phyloP scores from a whole-genome alignment of 2,888 invertebrate genomes.

The Lapara coniferarum region DNA sequence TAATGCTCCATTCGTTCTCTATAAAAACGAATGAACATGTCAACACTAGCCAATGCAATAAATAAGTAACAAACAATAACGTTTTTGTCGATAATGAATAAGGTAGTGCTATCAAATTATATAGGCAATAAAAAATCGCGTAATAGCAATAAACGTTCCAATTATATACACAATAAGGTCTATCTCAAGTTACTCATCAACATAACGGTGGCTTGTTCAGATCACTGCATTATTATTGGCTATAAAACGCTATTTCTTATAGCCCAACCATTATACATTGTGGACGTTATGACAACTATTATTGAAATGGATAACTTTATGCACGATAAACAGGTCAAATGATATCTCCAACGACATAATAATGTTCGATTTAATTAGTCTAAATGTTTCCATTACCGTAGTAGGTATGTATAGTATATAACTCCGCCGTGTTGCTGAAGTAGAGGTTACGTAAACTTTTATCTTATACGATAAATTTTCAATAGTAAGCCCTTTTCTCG shows the following conservation, averaged over 20 bases:
- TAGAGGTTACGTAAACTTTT: slow-evolving; percentile 21
- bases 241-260: slow-evolving; percentile 67
- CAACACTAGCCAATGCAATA: slow-evolving; percentile 9
- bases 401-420: background rate
- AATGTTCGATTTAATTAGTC: slow-evolving; percentile 77
- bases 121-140: slow-evolving; percentile 41
- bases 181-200: slow-evolving; percentile 9
- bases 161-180: slow-evolving; percentile 37
- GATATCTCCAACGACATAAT: slow-evolving; percentile 71
- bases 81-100: slow-evolving; percentile 17
- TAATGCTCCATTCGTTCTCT: slow-evolving; percentile 18
- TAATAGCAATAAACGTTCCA: slow-evolving; percentile 44
- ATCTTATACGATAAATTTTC: slow-evolving; percentile 26
- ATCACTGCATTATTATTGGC: slow-evolving; percentile 40
- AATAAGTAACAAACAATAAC: slow-evolving; percentile 15
- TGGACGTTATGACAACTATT: slow-evolving; percentile 68
- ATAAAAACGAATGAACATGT: slow-evolving; percentile 10
- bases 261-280: slow-evolving; percentile 59
- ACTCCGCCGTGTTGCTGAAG: slow-evolving; percentile 28
- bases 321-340: slow-evolving; percentile 74
- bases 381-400: slow-evolving; percentile 70
- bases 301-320: slow-evolving; percentile 81
- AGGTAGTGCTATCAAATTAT: slow-evolving; percentile 33
- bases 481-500: slow-evolving; percentile 20
- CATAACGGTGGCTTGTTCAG: slow-evolving; percentile 25